Evolutionary conservation across 2,888 invertebrate species (phyloP).

Genomic region (Xestoiulus laeticollis): DNA sequence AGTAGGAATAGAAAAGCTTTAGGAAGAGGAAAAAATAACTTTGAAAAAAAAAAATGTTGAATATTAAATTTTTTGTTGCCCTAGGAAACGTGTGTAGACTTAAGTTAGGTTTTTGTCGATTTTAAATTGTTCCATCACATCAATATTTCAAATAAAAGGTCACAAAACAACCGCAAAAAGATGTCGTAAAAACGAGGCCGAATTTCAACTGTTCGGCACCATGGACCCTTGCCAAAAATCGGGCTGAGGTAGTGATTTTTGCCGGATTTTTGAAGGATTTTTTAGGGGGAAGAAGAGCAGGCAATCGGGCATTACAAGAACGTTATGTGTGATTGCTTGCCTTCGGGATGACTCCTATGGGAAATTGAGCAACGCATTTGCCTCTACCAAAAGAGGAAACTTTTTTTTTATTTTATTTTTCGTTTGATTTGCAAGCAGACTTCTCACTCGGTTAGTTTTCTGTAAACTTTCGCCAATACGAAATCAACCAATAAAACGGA

Average conservation of each 20-base stretch:
- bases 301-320: slow-evolving; percentile 9
- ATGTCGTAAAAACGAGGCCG: background rate
- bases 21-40: background rate
- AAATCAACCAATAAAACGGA: slow-evolving; percentile 22
- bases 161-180: slow-evolving; percentile 27
- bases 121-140: slow-evolving; percentile 32
- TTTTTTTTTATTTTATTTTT: background rate
- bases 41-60: background rate
- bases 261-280: background rate
- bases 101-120: background rate
- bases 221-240: slow-evolving; percentile 16
- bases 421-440: slow-evolving; percentile 15
- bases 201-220: background rate
- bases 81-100: background rate
- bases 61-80: background rate
- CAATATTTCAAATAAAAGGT: slow-evolving; percentile 34
- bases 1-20: background rate
- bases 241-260: slow-evolving; percentile 29
- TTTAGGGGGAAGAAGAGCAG: background rate
- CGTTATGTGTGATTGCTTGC: slow-evolving; percentile 34
- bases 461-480: slow-evolving; percentile 1
- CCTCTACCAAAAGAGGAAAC: background rate
- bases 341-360: slow-evolving; percentile 9
- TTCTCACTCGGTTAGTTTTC: slow-evolving; percentile 33
- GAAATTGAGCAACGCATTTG: slow-evolving; percentile 31